phyloP scores from a whole-genome alignment of 1,140 invertebrate species.

The Meloidogyne floridensis region DNA sequence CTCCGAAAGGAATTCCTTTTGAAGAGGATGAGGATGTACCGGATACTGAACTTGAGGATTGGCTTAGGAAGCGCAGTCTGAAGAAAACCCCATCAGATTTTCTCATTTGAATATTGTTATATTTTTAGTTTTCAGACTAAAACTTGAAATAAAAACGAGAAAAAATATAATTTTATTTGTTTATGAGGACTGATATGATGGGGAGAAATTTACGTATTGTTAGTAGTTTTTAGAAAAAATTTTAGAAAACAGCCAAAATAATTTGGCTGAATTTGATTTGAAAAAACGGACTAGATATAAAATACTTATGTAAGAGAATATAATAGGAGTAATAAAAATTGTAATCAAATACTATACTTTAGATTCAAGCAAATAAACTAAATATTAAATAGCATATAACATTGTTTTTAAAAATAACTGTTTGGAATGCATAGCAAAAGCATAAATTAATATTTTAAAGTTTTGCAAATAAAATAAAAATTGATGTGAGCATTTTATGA shows the following conservation, averaged over 20 bases:
- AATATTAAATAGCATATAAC: too few relatives aligned
- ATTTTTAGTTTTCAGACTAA: neutral
- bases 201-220: too few relatives aligned
- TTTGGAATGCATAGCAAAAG: too few relatives aligned
- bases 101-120: constrained; percentile 1
- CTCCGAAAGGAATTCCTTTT: constrained; percentile 30
- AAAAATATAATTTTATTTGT: neutral
- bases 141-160: neutral
- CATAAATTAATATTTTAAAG: neutral
- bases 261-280: neutral
- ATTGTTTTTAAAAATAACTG: too few relatives aligned
- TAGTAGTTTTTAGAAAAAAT: too few relatives aligned
- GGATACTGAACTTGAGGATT: constrained; percentile 17
- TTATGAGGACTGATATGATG: too few relatives aligned
- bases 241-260: too few relatives aligned
- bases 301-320: neutral
- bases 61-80: neutral
- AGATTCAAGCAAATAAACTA: neutral
- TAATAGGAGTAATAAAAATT: neutral
- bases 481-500: neutral
- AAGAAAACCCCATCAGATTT: neutral
- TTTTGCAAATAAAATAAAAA: neutral
- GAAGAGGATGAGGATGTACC: constrained; percentile 9
- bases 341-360: neutral
- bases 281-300: neutral